Evolutionary conservation across 1,140 invertebrate genomes (phyloP).

Genomic region (Onthophagus taurus): DNA sequence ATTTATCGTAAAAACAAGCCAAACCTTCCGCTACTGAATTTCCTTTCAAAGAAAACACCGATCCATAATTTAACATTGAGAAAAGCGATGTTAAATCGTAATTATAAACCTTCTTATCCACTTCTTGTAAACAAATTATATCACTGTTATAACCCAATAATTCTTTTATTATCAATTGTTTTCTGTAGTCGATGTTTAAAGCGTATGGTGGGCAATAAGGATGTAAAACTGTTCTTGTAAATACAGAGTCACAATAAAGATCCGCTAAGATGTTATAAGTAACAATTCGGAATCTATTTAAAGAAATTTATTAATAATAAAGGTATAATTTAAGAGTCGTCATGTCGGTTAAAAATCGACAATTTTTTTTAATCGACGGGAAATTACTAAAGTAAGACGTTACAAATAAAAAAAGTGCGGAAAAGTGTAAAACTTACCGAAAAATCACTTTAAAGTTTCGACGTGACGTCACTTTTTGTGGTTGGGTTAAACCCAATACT

Average conservation of each 20-base stretch:
- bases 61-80: conserved; percentile 43
- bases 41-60: conserved; percentile 60
- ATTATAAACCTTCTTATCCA: conserved; percentile 71
- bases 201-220: conserved; percentile 76
- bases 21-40: conserved; percentile 68
- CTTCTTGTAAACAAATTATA: conserved; percentile 87
- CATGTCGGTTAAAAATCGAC: no score
- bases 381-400: no score
- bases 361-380: no score
- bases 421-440: no score
- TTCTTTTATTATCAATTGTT: conserved; percentile 77
- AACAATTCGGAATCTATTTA: conserved; percentile 63
- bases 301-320: neutral
- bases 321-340: no score
- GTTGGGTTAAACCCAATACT: no score
- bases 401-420: conserved; percentile 35
- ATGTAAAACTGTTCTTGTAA: conserved; percentile 60
- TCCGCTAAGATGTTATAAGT: conserved; percentile 87
- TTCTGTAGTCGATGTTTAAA: conserved; percentile 77
- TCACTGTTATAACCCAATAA: conserved; percentile 80
- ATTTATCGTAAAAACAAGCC: conserved; percentile 62
- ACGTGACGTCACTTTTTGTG: no score
- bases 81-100: conserved; percentile 60
- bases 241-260: conserved; percentile 77
- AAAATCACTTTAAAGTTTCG: no score